Evolutionary conservation across 2,113 vertebrate species (phyloP).

Genomic region (Ochotona curzoniae): DNA sequence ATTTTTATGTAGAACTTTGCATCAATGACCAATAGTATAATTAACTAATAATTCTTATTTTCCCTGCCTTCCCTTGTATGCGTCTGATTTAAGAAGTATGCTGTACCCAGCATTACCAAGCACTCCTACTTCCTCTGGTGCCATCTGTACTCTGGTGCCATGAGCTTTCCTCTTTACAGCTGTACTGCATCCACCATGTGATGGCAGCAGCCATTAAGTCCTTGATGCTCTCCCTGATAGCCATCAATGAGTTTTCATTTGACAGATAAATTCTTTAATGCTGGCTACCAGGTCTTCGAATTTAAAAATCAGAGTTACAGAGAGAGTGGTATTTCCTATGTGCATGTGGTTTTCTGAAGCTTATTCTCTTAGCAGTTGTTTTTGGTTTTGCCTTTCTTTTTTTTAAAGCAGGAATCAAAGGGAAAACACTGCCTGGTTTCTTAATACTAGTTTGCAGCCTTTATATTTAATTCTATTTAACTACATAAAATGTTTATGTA

Average conservation of each 20-base stretch:
- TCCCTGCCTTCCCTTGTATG: not conserved
- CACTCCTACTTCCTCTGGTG: not conserved
- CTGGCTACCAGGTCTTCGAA: not conserved
- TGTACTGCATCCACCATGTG: not conserved
- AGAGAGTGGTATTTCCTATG: too few relatives aligned
- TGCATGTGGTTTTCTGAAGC: not conserved
- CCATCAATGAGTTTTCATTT: not conserved
- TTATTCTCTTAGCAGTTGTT: not conserved
- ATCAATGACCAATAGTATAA: not conserved
- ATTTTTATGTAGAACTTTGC: not conserved
- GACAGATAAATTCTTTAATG: not conserved
- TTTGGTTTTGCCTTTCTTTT: not conserved
- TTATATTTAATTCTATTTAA: not conserved
- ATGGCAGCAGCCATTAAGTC: not conserved
- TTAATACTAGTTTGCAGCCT: not conserved
- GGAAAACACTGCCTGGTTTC: not conserved
- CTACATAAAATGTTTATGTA: not conserved
- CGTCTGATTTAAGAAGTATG: constrained; percentile 9
- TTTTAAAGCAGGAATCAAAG: not conserved
- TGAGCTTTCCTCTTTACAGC: not conserved
- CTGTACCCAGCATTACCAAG: not conserved
- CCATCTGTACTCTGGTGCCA: not conserved
- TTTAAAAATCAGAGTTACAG: too few relatives aligned
- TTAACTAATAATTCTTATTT: not conserved
- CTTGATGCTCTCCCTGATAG: not conserved